A percentile compares a stretch with the other conserved stretches of the same genome.
Evolutionary conservation across 2,888 invertebrate species (phyloP).

Genomic region (Folsomia candida): DNA sequence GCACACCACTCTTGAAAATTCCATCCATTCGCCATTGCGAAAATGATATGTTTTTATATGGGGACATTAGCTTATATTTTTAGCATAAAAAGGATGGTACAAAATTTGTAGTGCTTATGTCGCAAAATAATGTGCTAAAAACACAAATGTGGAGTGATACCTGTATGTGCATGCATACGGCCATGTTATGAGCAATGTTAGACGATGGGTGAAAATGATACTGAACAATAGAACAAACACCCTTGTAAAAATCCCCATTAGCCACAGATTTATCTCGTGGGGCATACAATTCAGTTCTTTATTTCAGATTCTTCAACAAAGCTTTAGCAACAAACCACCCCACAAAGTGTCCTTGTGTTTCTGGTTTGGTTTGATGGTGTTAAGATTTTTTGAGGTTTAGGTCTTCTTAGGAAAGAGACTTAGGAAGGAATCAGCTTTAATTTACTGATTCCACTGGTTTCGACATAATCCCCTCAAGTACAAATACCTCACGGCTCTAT

Average conservation of each 20-base stretch:
- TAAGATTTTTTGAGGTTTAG: conserved; percentile 1
- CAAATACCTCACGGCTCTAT: conserved; percentile 22
- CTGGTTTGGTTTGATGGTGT: background rate
- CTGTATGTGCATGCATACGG: no score
- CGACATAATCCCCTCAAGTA: conserved; percentile 14
- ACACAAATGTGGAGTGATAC: no score
- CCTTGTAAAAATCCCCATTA: background rate
- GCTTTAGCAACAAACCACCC: background rate
- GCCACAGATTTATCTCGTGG: background rate
- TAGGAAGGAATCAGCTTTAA: background rate
- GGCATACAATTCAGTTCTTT: background rate
- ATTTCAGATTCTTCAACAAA: background rate
- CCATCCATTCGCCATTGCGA: no score
- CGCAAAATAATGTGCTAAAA: no score
- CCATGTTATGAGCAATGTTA: no score
- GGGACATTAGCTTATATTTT: no score
- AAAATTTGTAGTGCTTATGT: no score
- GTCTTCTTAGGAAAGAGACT: background rate
- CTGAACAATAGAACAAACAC: no score
- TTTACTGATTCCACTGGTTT: background rate
- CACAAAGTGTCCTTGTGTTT: background rate
- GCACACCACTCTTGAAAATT: no score
- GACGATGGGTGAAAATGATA: no score
- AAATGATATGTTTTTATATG: no score
- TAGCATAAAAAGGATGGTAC: no score